A percentile compares a stretch with the other conserved stretches of the same genome.
These are phyloP conservation scores for Oryzias javanicus DNA, from an alignment of 2,113 vertebrate species.

Conservation along the genomic window DNA sequence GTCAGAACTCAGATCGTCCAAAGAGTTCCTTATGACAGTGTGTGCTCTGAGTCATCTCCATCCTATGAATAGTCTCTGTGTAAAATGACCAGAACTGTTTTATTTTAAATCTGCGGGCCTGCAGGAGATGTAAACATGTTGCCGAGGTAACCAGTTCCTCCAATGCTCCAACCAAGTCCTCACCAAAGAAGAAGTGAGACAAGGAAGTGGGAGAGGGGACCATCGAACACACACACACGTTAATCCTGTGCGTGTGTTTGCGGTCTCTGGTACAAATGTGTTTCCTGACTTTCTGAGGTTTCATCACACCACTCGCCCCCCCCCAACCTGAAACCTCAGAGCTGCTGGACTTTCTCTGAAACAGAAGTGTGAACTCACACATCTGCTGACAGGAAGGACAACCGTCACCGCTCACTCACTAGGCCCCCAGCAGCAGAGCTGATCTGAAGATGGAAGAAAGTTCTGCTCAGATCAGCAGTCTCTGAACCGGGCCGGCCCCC, in stretches of 20 bases:
- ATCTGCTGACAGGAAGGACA: too few relatives aligned
- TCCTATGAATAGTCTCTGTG: neutral
- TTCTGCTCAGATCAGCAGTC: too few relatives aligned
- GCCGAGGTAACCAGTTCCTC: conserved; percentile 34
- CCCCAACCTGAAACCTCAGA: conserved; percentile 16
- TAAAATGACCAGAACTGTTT: neutral
- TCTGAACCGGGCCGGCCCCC: too few relatives aligned
- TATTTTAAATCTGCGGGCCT: neutral
- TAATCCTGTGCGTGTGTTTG: conserved; percentile 27
- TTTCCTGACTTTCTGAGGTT: conserved; percentile 65
- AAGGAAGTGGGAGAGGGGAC: conserved; percentile 45
- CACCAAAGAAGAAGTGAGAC: conserved; percentile 54
- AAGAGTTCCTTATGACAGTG: too few relatives aligned
- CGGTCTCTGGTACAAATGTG: conserved; percentile 66
- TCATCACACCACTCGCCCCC: conserved; percentile 7
- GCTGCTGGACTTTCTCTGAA: conserved; percentile 32
- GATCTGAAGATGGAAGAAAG: neutral
- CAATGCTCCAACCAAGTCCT: conserved; percentile 8
- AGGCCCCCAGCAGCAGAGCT: neutral
- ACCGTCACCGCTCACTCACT: neutral
- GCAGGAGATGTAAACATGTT: conserved; percentile 17
- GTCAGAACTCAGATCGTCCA: too few relatives aligned
- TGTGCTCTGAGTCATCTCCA: too few relatives aligned
- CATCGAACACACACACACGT: conserved; percentile 4
- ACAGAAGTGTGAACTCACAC: conserved; percentile 1